Evolutionary conservation across 1,140 invertebrate genomes (phyloP), one percentile per base, ranked within the genome.

Genomic region (Zelostemma sp.): DNA sequence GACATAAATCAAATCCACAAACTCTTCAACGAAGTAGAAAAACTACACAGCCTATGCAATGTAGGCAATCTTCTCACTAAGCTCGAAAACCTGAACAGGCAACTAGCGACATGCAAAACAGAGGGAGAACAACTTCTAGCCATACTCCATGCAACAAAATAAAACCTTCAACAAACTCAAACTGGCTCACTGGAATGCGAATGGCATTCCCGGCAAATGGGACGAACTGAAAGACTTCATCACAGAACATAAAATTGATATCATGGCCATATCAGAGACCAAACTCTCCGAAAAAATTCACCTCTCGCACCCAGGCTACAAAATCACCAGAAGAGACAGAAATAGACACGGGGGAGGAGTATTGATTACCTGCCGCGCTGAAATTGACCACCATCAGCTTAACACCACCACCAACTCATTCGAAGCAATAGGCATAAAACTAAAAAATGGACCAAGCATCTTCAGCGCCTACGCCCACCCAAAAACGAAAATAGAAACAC

Each of bases 171-270:
- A 18, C 19, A 5, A 40, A 12, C 2, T 40, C 14, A 40, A 2
- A 40, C 9, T 40, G 2, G 12, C 1, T 6, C 56, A 59, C 6
- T 59, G 56, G 56, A 59, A 59, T 41, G 33, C 56, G 0, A 59
- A 59, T 18, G 35, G 56, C 17, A 40, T 59, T 12, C 6, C 5
- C 0, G 5, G 40, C 9, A 59, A 59, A 58, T 11, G 11, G n/a
- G 21, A 58, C 6, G 45, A 58, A 38, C 6, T 48, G 4, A 49
- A 49, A 21, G 11, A 50, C 8, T 59, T 58, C 21, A 18, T 60
- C 1, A 1, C 1, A 17, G 19, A 57, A 19, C 11, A 57, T 6
- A 21, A 53, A 6, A 40, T 55, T 5, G 40, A 56, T 21, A 51
- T 60, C 12, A 46, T 66, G 28, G 15, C 16, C 1, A 51, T 53